Conservation (phyloP, 2,888 invertebrate species). For the Sarcophaga carnaria region DNA sequence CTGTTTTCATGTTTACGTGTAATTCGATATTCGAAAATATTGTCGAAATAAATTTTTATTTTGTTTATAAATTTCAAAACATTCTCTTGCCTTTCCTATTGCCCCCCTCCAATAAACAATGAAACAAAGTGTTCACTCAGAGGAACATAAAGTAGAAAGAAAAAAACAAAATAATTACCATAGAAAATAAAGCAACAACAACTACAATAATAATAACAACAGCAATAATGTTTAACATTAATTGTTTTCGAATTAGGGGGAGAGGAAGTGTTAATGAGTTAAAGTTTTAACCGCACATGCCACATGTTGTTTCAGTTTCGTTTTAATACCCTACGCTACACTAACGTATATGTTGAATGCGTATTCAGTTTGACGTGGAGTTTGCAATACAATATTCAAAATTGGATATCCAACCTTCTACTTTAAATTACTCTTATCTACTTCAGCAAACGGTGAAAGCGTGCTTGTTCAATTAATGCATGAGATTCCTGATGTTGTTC, state of each 20-base stretch:
- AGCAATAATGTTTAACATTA: conserved; percentile 72
- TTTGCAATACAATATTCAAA: too few relatives aligned
- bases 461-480: too few relatives aligned
- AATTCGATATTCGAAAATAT: conserved; percentile 47
- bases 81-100: not conserved
- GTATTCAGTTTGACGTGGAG: not conserved
- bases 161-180: conserved; percentile 50
- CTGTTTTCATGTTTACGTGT: conserved; percentile 3
- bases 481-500: too few relatives aligned
- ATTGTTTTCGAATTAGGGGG: conserved; percentile 71
- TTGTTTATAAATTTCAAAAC: conserved; percentile 40
- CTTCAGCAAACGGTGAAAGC: too few relatives aligned
- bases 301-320: conserved; percentile 59
- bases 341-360: not conserved
- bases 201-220: conserved; percentile 71
- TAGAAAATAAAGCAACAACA: conserved; percentile 52
- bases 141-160: not conserved
- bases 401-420: too few relatives aligned
- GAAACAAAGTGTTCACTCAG: conserved; percentile 30
- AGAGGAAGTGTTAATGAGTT: conserved; percentile 72
- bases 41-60: conserved; percentile 37
- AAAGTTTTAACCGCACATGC: conserved; percentile 68
- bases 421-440: too few relatives aligned
- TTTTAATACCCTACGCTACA: not conserved
- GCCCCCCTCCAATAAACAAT: not conserved